These are phyloP conservation scores for Drosophila formosana DNA, from an alignment of 2,888 invertebrate species.

Conservation along the genomic window DNA sequence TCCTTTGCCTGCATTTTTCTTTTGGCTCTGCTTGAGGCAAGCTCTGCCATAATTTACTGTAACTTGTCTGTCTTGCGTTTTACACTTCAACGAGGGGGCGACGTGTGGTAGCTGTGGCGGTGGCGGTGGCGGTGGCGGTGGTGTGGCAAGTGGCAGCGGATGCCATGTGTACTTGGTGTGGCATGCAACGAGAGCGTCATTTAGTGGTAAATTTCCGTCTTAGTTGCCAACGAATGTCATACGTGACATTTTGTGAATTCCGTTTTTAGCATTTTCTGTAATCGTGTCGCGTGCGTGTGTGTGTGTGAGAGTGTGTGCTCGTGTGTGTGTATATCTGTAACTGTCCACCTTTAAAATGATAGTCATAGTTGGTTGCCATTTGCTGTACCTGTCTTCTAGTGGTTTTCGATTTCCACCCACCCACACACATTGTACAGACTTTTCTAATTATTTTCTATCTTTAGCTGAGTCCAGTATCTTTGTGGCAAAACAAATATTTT, in stretches of 20 bases:
- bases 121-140: neutral
- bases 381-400: constrained; percentile 37
- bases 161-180: constrained; percentile 2
- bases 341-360: constrained; percentile 2
- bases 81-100: constrained; percentile 34
- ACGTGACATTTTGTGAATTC: constrained; percentile 78
- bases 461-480: constrained; percentile 8
- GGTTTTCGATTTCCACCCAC: constrained; percentile 40
- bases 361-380: constrained; percentile 7
- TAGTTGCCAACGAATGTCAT: constrained; percentile 72
- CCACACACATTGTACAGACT: constrained; percentile 19
- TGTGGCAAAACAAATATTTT: constrained; percentile 3
- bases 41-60: constrained; percentile 46
- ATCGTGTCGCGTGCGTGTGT: constrained; percentile 21
- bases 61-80: constrained; percentile 34
- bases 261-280: constrained; percentile 61
- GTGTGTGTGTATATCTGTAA: neutral
- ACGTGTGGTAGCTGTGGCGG: neutral
- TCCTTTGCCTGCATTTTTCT: neutral
- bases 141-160: neutral
- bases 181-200: constrained; percentile 48
- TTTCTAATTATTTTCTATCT: constrained; percentile 48
- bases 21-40: constrained; percentile 20
- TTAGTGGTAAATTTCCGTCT: constrained; percentile 72
- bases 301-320: too few species aligned